Evolutionary conservation across 92 coral and sea anemone species (phyloP), one percentile per base, ranked within the genome.

Genomic region (Epizoanthus rinbou): DNA sequence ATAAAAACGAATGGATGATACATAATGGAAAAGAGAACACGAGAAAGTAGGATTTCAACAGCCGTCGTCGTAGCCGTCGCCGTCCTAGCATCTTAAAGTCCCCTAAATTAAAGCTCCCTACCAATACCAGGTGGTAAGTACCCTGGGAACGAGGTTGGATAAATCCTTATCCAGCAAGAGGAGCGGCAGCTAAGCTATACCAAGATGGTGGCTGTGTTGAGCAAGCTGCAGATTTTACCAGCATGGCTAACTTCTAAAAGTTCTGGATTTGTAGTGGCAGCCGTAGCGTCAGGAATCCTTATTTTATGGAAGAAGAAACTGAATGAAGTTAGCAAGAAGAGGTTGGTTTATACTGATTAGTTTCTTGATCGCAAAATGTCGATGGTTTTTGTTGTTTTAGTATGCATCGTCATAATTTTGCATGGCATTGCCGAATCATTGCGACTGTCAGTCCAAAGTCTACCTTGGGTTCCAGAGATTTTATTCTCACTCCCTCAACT

Each of bases 231-330:
- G 25, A 39, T 62, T 6, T 22, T 31, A 3, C 71, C 82, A 31
- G 43, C 71, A 62, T 78, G 82, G 82, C 23, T 78, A 43, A 78
- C 82, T 39, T 78, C 82, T 4, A 78, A 78, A 69, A 59, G 82
- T 78, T 78, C 82, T 60, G 82, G 82, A 1, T 69, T 78, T 23
- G 28, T 78, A 18, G 68, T 78, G 8, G 82, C 82, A 39, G 82
- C 82, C 3, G 82, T 62, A 62, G 82, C 82, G 15, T 78, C 82
- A 39, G 82, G 82, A 78, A 78, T 78, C 6, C 22, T 78, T 78
- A 37, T 78, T 62, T 78, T 78, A 17, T 78, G 82, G 82, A 78
- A 78, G 24, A 78, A 22, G 60, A 78, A 78, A 78, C 22, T 78
- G 43, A 78, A 78, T 59, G 59, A 78, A 62, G 82, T 78, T 21